Evolutionary conservation across 2,113 vertebrate species (phyloP), one percentile per base, ranked within the genome.

Genomic region (Odontesthes bonariensis): DNA sequence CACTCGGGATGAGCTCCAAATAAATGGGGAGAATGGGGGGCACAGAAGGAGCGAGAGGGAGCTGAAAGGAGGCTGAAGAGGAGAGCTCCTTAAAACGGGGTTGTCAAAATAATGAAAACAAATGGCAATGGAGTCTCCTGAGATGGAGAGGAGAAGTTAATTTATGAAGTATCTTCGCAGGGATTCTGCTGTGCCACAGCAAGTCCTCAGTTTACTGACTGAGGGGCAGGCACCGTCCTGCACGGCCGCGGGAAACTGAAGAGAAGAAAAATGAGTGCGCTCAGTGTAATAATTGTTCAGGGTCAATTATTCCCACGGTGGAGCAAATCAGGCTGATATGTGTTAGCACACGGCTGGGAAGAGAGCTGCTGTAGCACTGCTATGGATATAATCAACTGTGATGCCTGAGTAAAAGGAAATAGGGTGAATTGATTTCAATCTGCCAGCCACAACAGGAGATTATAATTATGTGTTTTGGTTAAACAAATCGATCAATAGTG

Each of bases 221-320:
- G 32, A 57, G 57, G 71, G 81, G 73, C 35, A 64, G 69, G 31
- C 61, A 55, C 53, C 10, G 46, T 64, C 44, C 13, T 1, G 33
- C 55, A 56, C 38, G 47, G 84, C 62, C 51, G 35, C 19, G 52
- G 53, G 63, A 82, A 85, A 57, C 63, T 42, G 78, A 90, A 74
- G 63, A 54, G 77, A 88, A 91, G 92, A 93, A 91, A 93, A 93
- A 92, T 91, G 91, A 89, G 90, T 84, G 89, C 87, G 77, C 89
- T 94, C 88, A 92, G 86, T 90, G 91, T 91, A 93, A 94, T 94
- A 92, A 94, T 93, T 92, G 92, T 94, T 92, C 91, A 89, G 95
- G 96, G 95, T 97, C 96, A 96, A 95, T 95, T 95, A 96, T 95
- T 95, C 95, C 95, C 95, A 95, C 94, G 93, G 92, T 92, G 91